Evolutionary conservation across 1,140 invertebrate genomes (phyloP), one percentile per base, ranked within the genome.

Genomic region (Acyrthosiphon pisum): DNA sequence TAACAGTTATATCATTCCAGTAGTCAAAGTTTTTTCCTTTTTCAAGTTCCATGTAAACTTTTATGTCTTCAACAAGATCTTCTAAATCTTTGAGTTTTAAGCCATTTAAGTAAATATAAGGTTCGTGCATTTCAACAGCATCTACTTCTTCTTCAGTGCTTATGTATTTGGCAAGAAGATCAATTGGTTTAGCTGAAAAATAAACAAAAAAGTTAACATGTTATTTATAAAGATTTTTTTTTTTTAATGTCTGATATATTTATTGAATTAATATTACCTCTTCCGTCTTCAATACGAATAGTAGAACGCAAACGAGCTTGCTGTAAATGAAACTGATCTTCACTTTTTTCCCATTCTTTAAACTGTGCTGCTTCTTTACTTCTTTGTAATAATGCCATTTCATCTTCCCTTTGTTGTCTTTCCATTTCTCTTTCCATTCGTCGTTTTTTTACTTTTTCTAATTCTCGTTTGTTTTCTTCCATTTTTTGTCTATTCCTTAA

Each of bases 41-140:
- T 95, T 98, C 98, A 93, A 98, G 95, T 95, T 98, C 97, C 94
- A 98, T 97, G 95, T 98, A 98, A 35, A 98, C 96, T 95, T 99
- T 98, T 93, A 99, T 99, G 95, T 99, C 99, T 94, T 98, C 99
- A 9, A 99, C 96, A 0, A 99, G 95, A 96, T 99, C 99, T 95
- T 99, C 99, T n/a, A 99, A 96, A 95, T 99, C 99, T 94, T 97
- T 97, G 20, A 98, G 97, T 11, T 97, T 97, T 48, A 99, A 95
- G 6, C 99, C 99, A 95, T 99, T 98, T 0, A 99, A 96, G 95
- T 99, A 99, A 0, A 98, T 98, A 94, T 99, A 99, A 0, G 99
- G 99, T 95, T 99, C 99, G 95, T 99, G 98, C 98, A 99, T 99
- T 96, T 99, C 99, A 46, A 99, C 97, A 6, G 98, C 98, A 95